Conservation (phyloP, 2,797 vertebrate genomes). For the Tragelaphus eurycerus region DNA sequence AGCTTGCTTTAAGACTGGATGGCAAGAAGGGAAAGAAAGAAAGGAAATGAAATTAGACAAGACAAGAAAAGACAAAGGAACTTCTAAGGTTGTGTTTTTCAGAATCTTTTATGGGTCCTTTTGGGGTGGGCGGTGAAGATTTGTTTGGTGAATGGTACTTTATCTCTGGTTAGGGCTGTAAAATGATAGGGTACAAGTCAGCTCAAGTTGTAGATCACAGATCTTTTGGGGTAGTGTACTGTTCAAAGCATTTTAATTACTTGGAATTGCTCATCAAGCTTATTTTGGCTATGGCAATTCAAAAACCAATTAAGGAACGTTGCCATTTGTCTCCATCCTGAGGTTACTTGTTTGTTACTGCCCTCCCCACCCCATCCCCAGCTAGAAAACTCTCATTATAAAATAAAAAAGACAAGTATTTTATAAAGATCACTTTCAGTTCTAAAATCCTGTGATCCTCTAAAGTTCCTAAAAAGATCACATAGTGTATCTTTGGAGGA, state of each 20-base stretch:
- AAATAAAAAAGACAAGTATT: conserved; percentile 23
- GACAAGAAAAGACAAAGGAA: conserved; percentile 17
- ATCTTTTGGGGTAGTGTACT: not conserved
- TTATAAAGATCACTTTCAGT: conserved; percentile 3
- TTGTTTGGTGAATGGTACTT: conserved; percentile 42
- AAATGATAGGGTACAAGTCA: conserved; percentile 36
- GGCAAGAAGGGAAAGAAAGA: not conserved
- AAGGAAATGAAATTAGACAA: not conserved
- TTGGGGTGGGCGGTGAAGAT: not conserved
- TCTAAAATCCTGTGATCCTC: conserved; percentile 28
- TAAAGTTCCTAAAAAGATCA: conserved; percentile 21
- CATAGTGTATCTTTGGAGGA: not conserved
- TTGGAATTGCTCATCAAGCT: conserved; percentile 53
- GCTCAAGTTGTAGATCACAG: conserved; percentile 29
- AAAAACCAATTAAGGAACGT: conserved; percentile 53
- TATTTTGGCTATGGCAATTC: conserved; percentile 19
- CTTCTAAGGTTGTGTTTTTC: not conserved
- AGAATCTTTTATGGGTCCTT: conserved; percentile 1
- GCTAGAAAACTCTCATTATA: conserved; percentile 20
- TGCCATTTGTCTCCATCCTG: conserved; percentile 51
- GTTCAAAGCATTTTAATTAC: conserved; percentile 57
- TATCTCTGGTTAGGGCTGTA: conserved; percentile 13
- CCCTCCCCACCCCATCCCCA: not conserved
- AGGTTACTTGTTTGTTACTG: conserved; percentile 10
- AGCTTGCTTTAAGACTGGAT: not conserved